Percentiles rank a stretch among this genome's conserved stretches.
Evolutionary conservation across 1,140 invertebrate genomes (phyloP).

Genomic region (Musca domestica): DNA sequence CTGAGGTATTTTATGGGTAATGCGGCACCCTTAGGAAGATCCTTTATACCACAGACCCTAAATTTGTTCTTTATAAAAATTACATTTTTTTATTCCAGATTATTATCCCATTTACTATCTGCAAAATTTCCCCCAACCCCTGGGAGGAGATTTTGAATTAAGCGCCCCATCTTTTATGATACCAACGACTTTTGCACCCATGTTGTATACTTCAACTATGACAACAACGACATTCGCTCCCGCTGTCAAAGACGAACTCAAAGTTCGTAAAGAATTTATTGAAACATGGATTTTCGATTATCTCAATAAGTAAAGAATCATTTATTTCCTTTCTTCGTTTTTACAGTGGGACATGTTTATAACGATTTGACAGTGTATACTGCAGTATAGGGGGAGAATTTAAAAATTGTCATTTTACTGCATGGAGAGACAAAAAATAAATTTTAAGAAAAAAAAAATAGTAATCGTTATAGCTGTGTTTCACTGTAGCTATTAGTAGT

Average conservation of each 20-base stretch:
- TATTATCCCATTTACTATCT: neutral
- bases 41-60: too few species aligned
- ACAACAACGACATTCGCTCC: neutral
- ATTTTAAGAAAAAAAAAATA: too few species aligned
- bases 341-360: neutral
- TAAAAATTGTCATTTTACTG: too few species aligned
- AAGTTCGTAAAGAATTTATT: slow-evolving; percentile 27
- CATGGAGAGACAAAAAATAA: too few species aligned
- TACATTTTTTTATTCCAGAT: neutral
- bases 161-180: neutral
- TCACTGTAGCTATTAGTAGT: too few species aligned
- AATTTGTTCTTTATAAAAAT: too few species aligned
- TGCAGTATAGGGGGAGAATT: too few species aligned
- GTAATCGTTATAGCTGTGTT: too few species aligned
- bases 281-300: slow-evolving; percentile 28
- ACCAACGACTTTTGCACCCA: neutral
- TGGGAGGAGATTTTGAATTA: neutral
- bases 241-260: neutral
- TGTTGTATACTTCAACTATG: neutral
- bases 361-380: too few species aligned
- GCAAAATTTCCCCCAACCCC: neutral
- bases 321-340: too few species aligned
- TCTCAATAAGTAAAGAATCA: slow-evolving; percentile 2
- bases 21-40: too few species aligned
- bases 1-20: too few species aligned